These are phyloP conservation scores for Sarcophaga variegata DNA, from an alignment of 2,888 invertebrate genomes.

Conservation along the genomic window DNA sequence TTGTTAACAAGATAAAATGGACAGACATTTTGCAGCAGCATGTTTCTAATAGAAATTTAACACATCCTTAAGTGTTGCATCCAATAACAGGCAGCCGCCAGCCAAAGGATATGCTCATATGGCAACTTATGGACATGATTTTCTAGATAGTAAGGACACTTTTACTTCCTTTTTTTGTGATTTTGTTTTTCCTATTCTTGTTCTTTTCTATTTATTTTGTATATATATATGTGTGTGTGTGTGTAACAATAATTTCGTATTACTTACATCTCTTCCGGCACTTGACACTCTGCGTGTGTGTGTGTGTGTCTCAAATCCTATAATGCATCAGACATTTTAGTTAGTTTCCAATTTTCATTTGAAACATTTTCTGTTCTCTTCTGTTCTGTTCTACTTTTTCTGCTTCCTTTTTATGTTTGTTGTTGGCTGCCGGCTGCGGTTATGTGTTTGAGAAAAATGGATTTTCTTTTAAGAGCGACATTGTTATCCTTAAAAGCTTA, in stretches of 20 bases:
- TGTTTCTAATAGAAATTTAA: conserved; percentile 63
- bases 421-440: background rate
- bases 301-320: conserved; percentile 38
- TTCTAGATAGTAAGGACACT: background rate
- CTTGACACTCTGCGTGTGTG: conserved; percentile 45
- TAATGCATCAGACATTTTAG: conserved; percentile 57
- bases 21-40: conserved; percentile 11
- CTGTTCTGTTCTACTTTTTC: background rate
- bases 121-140: conserved; percentile 12
- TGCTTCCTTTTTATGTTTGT: background rate
- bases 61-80: conserved; percentile 63
- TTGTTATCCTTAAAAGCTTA: conserved; percentile 15
- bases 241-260: conserved; percentile 53
- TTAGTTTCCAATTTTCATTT: conserved; percentile 40
- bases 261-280: conserved; percentile 66
- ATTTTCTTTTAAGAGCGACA: conserved; percentile 35
- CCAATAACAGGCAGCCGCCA: conserved; percentile 30
- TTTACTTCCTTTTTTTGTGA: background rate
- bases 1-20: background rate
- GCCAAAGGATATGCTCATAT: conserved; percentile 16
- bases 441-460: conserved; percentile 28
- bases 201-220: background rate
- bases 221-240: background rate
- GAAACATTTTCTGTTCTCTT: background rate
- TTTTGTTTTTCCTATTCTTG: background rate